Conservation (phyloP, 2,888 invertebrate genomes). For the Apodemia duryi region DNA sequence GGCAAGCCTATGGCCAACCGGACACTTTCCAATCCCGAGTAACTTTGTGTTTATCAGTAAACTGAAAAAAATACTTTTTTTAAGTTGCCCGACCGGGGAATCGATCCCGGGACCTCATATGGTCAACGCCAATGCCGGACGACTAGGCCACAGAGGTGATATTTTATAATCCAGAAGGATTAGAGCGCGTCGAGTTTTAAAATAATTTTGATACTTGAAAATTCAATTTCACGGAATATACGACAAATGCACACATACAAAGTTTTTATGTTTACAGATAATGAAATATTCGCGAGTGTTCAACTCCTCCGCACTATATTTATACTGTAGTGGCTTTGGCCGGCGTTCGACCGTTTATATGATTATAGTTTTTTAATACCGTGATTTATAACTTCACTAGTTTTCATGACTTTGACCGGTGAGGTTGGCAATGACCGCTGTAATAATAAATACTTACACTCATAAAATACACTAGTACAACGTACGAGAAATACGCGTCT, state of each 20-base stretch:
- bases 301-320: constrained; percentile 68
- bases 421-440: constrained; percentile 7
- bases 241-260: constrained; percentile 5
- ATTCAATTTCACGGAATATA: not conserved
- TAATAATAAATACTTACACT: not conserved
- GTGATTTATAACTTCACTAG: constrained; percentile 15
- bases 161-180: too few relatives aligned
- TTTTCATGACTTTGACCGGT: constrained; percentile 15
- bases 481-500: not conserved
- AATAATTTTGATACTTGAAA: constrained; percentile 21
- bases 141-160: too few relatives aligned
- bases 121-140: too few relatives aligned
- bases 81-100: too few relatives aligned
- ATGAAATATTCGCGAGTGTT: constrained; percentile 69
- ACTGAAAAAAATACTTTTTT: too few relatives aligned
- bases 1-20: too few relatives aligned
- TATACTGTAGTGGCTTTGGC: constrained; percentile 50
- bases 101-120: too few relatives aligned
- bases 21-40: too few relatives aligned
- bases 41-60: too few relatives aligned
- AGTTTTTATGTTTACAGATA: constrained; percentile 55
- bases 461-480: not conserved
- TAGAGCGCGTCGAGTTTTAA: constrained; percentile 1
- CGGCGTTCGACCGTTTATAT: constrained; percentile 32
- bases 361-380: constrained; percentile 23